phyloP scores from a whole-genome alignment of 2,797 vertebrate genomes.

The Rhynchonycteris naso region DNA sequence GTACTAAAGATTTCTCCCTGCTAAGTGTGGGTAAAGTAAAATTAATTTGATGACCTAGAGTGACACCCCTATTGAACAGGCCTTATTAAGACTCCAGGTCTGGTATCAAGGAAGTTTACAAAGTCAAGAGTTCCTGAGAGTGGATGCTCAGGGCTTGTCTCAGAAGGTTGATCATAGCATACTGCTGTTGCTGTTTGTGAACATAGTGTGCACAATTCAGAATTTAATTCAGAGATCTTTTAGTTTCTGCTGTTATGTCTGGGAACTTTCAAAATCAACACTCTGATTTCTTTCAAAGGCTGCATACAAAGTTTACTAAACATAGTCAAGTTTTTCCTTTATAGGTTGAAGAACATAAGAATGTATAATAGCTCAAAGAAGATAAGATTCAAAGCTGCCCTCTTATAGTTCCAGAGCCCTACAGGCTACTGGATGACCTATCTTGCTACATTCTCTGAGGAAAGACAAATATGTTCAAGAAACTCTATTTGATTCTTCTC shows the following conservation, averaged over 20 bases:
- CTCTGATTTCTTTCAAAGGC: constrained; percentile 46
- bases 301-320: background rate
- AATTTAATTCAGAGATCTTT: constrained; percentile 47
- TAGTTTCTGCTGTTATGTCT: background rate
- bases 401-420: background rate
- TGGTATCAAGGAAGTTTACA: background rate
- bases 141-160: background rate
- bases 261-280: constrained; percentile 6
- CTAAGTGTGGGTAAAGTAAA: background rate
- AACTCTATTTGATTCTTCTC: background rate
- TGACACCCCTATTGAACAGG: background rate
- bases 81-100: background rate
- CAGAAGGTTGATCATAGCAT: background rate
- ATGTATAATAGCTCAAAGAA: constrained; percentile 6
- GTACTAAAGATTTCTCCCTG: background rate
- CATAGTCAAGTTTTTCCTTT: constrained; percentile 29
- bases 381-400: background rate
- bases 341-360: constrained; percentile 42
- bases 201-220: background rate
- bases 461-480: background rate
- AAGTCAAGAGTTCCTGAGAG: background rate
- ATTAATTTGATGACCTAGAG: background rate
- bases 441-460: background rate
- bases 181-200: background rate
- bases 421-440: background rate